Base-by-base conservation (phyloP, 2,888 invertebrate genomes). In the Catocala fraxini region DNA sequence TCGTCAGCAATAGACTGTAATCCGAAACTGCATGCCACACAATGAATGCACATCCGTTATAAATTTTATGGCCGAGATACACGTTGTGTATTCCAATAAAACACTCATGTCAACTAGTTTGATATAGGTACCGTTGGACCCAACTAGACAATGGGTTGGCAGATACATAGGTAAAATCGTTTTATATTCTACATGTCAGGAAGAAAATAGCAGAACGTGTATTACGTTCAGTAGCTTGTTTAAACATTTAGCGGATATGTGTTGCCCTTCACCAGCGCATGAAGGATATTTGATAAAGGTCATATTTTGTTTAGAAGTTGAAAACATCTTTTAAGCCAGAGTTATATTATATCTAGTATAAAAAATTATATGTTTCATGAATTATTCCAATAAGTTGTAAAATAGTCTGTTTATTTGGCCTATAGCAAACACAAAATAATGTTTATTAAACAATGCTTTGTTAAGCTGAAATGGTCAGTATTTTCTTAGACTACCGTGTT, bases 41-140 rank as follows among this genome's bases (percentile, higher is more conserved):
- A n/a, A 5, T 46, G 5, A 46, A 13, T 13, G 45, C 13, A 46
- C 11, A 12, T 46, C 45, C 45, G 45, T 46, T 46, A 46, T 43
- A 46, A 71, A 71, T 79, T 82, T 77, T 82, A 81, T 76, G 71
- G 58, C 58, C 52, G 65, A 71, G 72, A 57, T 79, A 73, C 59
- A 77, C 59, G 77, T 67, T 71, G 57, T 64, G 60, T 62, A 59
- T 59, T 59, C 61, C 58, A 77, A 71, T 75, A 74, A 77, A 75
- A 65, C 58, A 59, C 33, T 63, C 51, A 34, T 56, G 58, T 70
- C 66, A 69, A 59, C 59, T 54, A 70, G 71, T 63, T 63, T 56
- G 55, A 75, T 65, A 63, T 56, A 71, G 67, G 72, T 73, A 46
- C 35, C 52, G 55, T 61, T 66, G 62, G 45, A 57, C 42, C 41